These are phyloP conservation scores for Pterois miles DNA, from an alignment of 2,797 vertebrate species.

Conservation along the genomic window DNA sequence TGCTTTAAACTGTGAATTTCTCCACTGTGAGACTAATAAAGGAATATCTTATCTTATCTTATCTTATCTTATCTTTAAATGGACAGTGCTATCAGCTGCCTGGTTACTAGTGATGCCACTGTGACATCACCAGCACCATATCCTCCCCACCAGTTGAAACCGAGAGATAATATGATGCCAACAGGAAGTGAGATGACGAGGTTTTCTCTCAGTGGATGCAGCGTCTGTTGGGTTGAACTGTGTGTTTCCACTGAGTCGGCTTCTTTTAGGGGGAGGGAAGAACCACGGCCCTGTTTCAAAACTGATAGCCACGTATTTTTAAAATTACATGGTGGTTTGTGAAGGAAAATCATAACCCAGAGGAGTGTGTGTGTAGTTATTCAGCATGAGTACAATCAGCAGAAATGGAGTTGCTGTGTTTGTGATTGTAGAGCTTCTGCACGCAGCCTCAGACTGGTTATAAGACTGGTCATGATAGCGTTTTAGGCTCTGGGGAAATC, in stretches of 20 bases:
- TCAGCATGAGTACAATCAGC: background rate
- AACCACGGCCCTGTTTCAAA: background rate
- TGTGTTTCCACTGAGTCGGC: constrained; percentile 34
- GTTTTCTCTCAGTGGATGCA: background rate
- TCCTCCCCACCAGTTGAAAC: background rate
- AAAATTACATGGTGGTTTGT: constrained; percentile 19
- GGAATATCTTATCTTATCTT: too few relatives aligned
- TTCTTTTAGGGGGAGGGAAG: background rate
- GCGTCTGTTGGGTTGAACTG: background rate
- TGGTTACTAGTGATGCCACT: constrained; percentile 42
- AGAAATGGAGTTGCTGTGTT: background rate
- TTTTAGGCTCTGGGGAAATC: background rate
- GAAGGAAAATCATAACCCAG: background rate
- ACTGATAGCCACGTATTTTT: constrained; percentile 8
- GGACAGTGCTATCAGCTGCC: background rate
- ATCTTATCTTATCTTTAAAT: too few relatives aligned
- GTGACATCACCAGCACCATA: background rate
- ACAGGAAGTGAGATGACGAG: constrained; percentile 9
- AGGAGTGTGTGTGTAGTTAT: background rate
- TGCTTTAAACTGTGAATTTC: too few relatives aligned
- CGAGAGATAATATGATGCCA: background rate
- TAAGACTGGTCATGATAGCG: background rate
- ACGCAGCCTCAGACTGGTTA: background rate
- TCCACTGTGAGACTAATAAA: too few relatives aligned
- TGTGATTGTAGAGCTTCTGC: background rate